phyloP scores from a whole-genome alignment of 2,888 invertebrate genomes.

The Gerosis bhagava region DNA sequence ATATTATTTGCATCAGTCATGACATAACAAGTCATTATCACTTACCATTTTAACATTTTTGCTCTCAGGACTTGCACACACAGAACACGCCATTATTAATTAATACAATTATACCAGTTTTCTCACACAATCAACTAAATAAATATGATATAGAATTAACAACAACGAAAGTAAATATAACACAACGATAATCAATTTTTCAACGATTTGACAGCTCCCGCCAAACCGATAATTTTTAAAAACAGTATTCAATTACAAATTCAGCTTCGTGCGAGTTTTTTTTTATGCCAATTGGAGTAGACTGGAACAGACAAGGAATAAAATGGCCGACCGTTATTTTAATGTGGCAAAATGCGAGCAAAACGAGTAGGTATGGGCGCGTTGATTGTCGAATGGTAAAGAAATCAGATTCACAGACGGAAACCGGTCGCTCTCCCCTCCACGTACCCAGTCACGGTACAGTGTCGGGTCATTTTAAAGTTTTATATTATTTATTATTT shows the following conservation, averaged over 20 bases:
- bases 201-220: slow-evolving; percentile 18
- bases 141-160: too few relatives aligned
- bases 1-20: slow-evolving; percentile 13
- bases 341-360: slow-evolving; percentile 5
- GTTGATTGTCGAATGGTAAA: slow-evolving; percentile 17
- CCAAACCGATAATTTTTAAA: slow-evolving; percentile 17
- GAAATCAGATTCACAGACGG: slow-evolving; percentile 10
- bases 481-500: too few relatives aligned
- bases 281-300: neutral
- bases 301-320: slow-evolving; percentile 1
- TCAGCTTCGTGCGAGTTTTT: neutral
- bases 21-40: slow-evolving; percentile 25
- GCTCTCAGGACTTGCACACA: slow-evolving; percentile 50
- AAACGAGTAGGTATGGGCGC: slow-evolving; percentile 14
- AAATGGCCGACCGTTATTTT: slow-evolving; percentile 8
- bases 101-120: neutral
- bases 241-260: neutral
- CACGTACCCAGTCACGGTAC: slow-evolving; percentile 14
- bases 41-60: slow-evolving; percentile 60
- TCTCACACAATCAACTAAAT: too few relatives aligned
- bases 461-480: neutral
- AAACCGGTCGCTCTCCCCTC: slow-evolving; percentile 24
- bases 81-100: slow-evolving; percentile 54
- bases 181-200: neutral
- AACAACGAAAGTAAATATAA: neutral